Evolutionary conservation across 1,140 invertebrate species (phyloP), one percentile per base, ranked within the genome.

Genomic region (Himalopsyche phryganea): DNA sequence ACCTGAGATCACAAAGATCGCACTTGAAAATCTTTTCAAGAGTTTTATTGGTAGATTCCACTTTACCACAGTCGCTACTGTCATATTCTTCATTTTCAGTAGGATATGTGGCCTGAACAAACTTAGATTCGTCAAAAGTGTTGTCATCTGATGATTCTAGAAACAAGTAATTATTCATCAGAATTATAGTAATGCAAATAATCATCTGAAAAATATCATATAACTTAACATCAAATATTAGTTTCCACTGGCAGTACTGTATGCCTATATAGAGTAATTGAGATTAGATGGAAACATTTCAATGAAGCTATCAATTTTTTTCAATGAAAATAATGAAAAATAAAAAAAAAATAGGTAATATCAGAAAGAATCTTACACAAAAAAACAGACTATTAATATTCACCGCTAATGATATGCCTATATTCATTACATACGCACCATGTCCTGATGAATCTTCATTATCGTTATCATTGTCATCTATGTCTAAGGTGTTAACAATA

Each of bases 91-190:
- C 63, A 11, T 65, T 56, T 1, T 41, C 19, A 11, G 41, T 54
- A 28, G 23, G 55, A 45, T 58, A 65, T 11, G 51, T 17, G 2
- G 59, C 48, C 55, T 65, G 59, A 4, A 58, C 55, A 9, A 52
- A 15, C 6, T 28, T 28, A 9, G 4, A 5, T 28, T 28, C 23
- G 9, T 28, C 23, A 28, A 59, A 17, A 47, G 58, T 60, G 46
- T 64, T 64, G 23, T 64, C 62, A 45, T 64, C 62, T 0, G 58
- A 64, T n/a, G 61, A 59, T 32, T 63, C 61, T 63, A 36, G 50
- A 62, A 55, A 28, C 15, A 1, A 49, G 18, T 28, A 28, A 49
- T n/a, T n/a, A n/a, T n/a, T n/a, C n/a, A n/a, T 49, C 28, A 40
- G 14, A 32, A 15, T n/a, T n/a, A 38, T 15, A 18, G 23, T 28